Base-by-base conservation (phyloP, 2,888 invertebrate genomes). In the Cantharis lateralis region DNA sequence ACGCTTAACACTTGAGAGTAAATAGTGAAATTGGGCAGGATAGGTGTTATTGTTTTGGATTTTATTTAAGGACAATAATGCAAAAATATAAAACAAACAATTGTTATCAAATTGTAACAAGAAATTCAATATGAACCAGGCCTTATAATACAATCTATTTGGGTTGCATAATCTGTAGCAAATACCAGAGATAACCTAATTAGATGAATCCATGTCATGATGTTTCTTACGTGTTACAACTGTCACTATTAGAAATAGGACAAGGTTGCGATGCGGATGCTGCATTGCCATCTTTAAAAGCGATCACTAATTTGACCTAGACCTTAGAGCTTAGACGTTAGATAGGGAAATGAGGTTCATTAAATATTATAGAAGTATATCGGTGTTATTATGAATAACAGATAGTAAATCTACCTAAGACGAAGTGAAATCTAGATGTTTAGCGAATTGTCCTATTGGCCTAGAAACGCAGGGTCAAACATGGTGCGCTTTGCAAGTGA, bases 361-460 rank as follows among this genome's bases (percentile, higher is more conserved):
- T 78, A 80, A 81, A 79, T 79, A 76, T 81, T 81, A 79, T 79
- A 79, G 76, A 79, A 79, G 75, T 75, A 76, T 78, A 78, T 74
- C 74, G 71, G 72, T 74, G 73, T 74, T 81, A 79, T 83, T 82
- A 81, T 80, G 82, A 82, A 81, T 81, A 82, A 83, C 82, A 82
- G 83, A 83, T 82, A 84, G 83, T 82, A 82, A 80, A 83, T 81
- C 78, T 79, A 82, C 82, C 83, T 79, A 77, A 75, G 80, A 83
- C 83, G 75, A 83, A 84, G 84, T 84, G 84, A 84, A 84, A 84
- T 84, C 83, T 84, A 78, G 78, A 80, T 75, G 72, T 82, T 82
- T 82, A 83, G 84, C 84, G 80, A 84, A 83, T 82, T 84, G 84
- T 83, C 83, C 84, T 80, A 84, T 81, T 84, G 82, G 83, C 84